A percentile compares a stretch with the other conserved stretches of the same genome.
Conservation (phyloP, 2,797 vertebrate genomes). For the Pantherophis vulpinus region DNA sequence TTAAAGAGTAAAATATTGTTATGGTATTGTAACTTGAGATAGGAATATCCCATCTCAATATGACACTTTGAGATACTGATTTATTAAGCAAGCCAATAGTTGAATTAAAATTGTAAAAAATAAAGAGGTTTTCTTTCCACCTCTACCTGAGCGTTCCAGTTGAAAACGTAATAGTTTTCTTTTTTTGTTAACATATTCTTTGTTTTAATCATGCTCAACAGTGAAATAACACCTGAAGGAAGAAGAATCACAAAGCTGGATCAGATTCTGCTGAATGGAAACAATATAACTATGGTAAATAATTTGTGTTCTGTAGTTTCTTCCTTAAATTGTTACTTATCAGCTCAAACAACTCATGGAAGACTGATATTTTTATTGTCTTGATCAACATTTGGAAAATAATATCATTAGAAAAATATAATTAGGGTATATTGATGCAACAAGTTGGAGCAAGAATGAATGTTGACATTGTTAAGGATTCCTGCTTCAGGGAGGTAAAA, state of each 20-base stretch:
- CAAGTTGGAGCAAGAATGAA: neutral
- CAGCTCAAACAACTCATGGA: neutral
- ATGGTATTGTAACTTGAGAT: neutral
- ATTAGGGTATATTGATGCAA: neutral
- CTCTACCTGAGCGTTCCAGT: neutral
- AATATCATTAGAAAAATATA: neutral
- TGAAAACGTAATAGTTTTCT: neutral
- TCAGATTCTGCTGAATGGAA: constrained; percentile 94
- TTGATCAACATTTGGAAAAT: neutral
- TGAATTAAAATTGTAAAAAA: neutral
- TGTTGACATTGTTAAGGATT: neutral
- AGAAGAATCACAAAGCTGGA: constrained; percentile 94
- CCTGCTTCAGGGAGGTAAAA: neutral
- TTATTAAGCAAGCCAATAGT: neutral
- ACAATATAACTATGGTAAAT: constrained; percentile 95
- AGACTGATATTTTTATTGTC: neutral
- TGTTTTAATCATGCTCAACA: constrained; percentile 54
- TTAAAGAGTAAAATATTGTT: neutral
- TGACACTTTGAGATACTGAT: neutral
- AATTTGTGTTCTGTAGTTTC: neutral
- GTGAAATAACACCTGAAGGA: constrained; percentile 93
- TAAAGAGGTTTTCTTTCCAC: neutral
- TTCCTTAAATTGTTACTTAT: neutral
- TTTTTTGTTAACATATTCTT: neutral
- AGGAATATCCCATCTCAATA: neutral